A percentile compares a stretch with the other conserved stretches of the same genome.
Evolutionary conservation across 2,797 vertebrate genomes (phyloP).

Genomic region (Eupleurogrammus muticus): DNA sequence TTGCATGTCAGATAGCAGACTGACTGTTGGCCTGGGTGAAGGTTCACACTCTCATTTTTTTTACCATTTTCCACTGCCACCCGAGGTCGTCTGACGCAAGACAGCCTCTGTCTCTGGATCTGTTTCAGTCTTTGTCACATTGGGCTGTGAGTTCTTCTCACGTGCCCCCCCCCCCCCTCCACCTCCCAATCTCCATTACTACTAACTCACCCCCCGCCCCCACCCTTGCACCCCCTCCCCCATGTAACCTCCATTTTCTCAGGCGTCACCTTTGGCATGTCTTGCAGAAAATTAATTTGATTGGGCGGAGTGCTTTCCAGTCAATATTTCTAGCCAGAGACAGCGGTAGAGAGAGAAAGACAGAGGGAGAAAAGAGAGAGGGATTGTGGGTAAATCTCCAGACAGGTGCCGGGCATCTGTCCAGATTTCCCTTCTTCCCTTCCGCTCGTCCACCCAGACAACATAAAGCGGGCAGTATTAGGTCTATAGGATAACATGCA

Average conservation of each 20-base stretch:
- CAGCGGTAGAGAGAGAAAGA: slow-evolving; percentile 35
- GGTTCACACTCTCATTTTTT: neutral
- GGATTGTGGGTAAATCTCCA: slow-evolving; percentile 70
- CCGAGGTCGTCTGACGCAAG: no score
- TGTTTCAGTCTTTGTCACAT: slow-evolving; percentile 10
- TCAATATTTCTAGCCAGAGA: slow-evolving; percentile 79
- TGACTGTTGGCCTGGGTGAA: no score
- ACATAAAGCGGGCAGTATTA: slow-evolving; percentile 9
- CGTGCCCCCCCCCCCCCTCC: neutral
- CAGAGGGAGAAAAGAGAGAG: slow-evolving; percentile 53
- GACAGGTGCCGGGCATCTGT: slow-evolving; percentile 67
- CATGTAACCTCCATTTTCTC: slow-evolving; percentile 70
- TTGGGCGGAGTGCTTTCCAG: slow-evolving; percentile 81
- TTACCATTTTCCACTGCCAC: neutral
- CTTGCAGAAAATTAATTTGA: slow-evolving; percentile 81
- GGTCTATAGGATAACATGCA: neutral
- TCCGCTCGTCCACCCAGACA: slow-evolving; percentile 31
- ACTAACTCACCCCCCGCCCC: neutral
- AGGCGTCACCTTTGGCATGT: slow-evolving; percentile 78
- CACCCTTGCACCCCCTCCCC: slow-evolving; percentile 17
- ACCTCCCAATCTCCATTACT: slow-evolving; percentile 15
- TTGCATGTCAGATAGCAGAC: no score
- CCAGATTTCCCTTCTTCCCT: slow-evolving; percentile 50
- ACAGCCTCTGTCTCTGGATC: neutral
- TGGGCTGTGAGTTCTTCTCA: slow-evolving; percentile 7